Evolutionary conservation across 1,140 invertebrate genomes (phyloP).

Genomic region (Vanessa tameamea): DNA sequence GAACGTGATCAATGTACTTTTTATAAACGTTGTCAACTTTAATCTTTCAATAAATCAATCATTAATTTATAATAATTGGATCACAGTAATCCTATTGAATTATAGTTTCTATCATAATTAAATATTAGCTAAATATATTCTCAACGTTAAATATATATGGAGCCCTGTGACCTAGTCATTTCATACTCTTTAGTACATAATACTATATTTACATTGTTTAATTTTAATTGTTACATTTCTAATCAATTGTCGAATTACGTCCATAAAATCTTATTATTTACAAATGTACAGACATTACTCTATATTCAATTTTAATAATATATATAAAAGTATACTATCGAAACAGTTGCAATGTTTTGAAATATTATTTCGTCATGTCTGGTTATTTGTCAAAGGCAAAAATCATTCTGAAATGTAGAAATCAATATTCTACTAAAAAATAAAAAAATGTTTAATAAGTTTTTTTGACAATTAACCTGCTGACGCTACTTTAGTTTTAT

Average conservation of each 20-base stretch:
- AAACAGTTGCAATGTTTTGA: slow-evolving; percentile 5
- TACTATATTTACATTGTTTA: slow-evolving; percentile 27
- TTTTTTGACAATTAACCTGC: too few relatives aligned
- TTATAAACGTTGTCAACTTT: neutral
- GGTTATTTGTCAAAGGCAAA: neutral
- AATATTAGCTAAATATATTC: slow-evolving; percentile 24
- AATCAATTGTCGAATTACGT: slow-evolving; percentile 46
- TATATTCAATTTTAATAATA: slow-evolving; percentile 24
- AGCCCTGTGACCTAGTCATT: slow-evolving; percentile 34
- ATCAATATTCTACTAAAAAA: too few relatives aligned
- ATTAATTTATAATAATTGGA: neutral
- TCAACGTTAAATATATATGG: slow-evolving; percentile 22
- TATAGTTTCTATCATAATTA: neutral
- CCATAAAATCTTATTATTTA: slow-evolving; percentile 51
- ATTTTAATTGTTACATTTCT: slow-evolving; percentile 28
- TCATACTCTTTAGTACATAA: slow-evolving; percentile 15
- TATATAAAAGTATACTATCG: slow-evolving; percentile 32
- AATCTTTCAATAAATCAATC: neutral
- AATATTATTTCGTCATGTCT: too few relatives aligned
- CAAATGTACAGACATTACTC: slow-evolving; percentile 43
- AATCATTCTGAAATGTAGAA: neutral
- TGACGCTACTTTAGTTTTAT: too few relatives aligned
- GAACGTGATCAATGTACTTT: neutral
- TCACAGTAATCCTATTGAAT: neutral
- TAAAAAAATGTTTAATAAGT: too few relatives aligned